Evolutionary conservation across 2,888 invertebrate species (phyloP), one percentile per base, ranked within the genome.

Genomic region (Metopia argyrocephala): DNA sequence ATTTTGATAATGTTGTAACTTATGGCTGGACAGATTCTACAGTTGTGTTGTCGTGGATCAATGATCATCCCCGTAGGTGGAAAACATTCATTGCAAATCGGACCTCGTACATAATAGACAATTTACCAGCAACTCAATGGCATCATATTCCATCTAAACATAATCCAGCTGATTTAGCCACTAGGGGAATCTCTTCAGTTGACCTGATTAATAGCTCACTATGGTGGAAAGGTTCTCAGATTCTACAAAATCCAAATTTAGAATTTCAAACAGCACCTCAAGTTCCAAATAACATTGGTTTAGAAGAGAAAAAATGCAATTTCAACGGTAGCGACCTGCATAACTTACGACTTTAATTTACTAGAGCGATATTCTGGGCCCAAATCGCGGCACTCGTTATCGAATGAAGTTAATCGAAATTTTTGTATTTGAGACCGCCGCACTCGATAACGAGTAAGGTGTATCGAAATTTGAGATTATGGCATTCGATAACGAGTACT

Each of bases 81-180:
- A 82, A 82, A 28, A 56, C 70, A 2, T 82, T 78, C 9, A 66
- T 81, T n/a, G 81, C 78, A 1, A 78, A 82, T 18, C 27, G 66
- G 27, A 78, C 70, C 21, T 66, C 70, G 15, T 74, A 66, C 18
- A 82, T 79, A 38, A 56, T 79, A 1, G 9, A 27, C 2, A 28
- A 62, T 12, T 12, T 75, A 45, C 78, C 76, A 20, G 54, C 71
- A 27, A 9, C 18, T 21, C 56, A 76, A 3, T 82, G 70, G 79
- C 52, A 54, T 2, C 79, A 82, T 21, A 59, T 82, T 6, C 1
- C n/a, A 9, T 73, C 71, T 3, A 59, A 76, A 9, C 38, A 62
- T 15, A 79, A 76, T 21, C 79, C 78, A 21, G 82, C 78, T 20
- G 83, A 80, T 20, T 54, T 82, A 27, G 78, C 78, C 1, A 82